Evolutionary conservation across 2,888 invertebrate genomes (phyloP).

Genomic region (Diarsia brunnea): DNA sequence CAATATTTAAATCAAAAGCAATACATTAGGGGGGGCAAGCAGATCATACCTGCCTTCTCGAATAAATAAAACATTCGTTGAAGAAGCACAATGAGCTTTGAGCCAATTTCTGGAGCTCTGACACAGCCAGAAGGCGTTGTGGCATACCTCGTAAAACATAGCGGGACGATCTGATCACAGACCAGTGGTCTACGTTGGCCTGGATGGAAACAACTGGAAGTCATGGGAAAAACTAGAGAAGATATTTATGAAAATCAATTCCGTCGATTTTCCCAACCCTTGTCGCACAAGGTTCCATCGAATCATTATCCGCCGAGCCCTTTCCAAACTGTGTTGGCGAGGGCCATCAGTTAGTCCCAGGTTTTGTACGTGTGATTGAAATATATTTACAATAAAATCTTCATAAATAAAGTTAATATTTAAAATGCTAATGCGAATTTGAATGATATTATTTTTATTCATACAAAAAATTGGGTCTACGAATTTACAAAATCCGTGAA

Average conservation of each 20-base stretch:
- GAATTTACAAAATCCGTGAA: background rate
- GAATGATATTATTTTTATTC: background rate
- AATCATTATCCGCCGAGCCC: background rate
- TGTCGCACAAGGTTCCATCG: background rate
- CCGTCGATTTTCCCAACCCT: background rate
- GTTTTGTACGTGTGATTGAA: background rate
- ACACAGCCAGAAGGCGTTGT: too few relatives aligned
- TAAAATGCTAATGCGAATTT: background rate
- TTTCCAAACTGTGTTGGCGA: slow-evolving; percentile 3
- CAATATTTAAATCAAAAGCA: too few relatives aligned
- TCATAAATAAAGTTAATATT: background rate
- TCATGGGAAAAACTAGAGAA: too few relatives aligned
- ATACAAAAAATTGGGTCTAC: too few relatives aligned
- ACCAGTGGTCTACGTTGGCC: too few relatives aligned
- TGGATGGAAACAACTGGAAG: too few relatives aligned
- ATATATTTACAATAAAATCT: background rate
- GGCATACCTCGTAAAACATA: too few relatives aligned
- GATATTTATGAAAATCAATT: background rate
- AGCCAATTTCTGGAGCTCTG: too few relatives aligned
- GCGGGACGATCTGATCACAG: too few relatives aligned
- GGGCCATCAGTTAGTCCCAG: background rate
- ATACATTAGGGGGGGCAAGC: background rate
- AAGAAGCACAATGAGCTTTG: too few relatives aligned
- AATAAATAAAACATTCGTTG: background rate
- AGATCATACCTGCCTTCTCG: background rate